A percentile compares a stretch with the other conserved stretches of the same genome.
phyloP scores from a whole-genome alignment of 1,140 invertebrate species.

The Drosophila baimaii region DNA sequence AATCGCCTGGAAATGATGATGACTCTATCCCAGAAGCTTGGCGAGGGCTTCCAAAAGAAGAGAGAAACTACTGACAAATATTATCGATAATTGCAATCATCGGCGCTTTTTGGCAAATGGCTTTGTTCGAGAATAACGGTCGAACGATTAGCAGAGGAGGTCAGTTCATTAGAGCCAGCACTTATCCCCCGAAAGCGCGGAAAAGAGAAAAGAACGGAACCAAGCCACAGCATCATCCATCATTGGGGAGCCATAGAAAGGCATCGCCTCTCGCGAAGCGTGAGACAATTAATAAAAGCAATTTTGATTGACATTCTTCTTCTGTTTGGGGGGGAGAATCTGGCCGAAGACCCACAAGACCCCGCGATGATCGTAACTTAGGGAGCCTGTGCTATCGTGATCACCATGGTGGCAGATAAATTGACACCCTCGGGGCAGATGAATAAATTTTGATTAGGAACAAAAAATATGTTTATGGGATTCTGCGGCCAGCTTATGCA shows the following conservation, averaged over 20 bases:
- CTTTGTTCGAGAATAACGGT: constrained; percentile 48
- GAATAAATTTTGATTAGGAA: constrained; percentile 71
- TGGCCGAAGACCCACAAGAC: constrained; percentile 19
- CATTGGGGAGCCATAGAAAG: not conserved
- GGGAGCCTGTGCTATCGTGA: constrained; percentile 31
- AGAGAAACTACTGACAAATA: constrained; percentile 22
- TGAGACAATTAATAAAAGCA: constrained; percentile 67
- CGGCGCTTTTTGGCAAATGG: constrained; percentile 27
- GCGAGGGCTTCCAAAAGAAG: not conserved
- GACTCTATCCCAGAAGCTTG: constrained; percentile 18
- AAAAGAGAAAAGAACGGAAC: constrained; percentile 13
- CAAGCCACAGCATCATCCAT: constrained; percentile 39
- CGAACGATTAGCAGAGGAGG: constrained; percentile 22
- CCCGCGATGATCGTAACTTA: constrained; percentile 47
- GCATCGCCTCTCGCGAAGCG: constrained; percentile 19
- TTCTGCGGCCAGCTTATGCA: constrained; percentile 28
- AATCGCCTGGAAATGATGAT: constrained; percentile 31
- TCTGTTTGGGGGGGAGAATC: constrained; percentile 21
- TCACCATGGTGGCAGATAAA: constrained; percentile 73
- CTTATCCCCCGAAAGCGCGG: constrained; percentile 3
- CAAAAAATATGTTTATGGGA: constrained; percentile 28
- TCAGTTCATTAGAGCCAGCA: constrained; percentile 33
- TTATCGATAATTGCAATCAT: constrained; percentile 57
- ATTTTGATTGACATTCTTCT: constrained; percentile 73
- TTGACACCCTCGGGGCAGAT: constrained; percentile 70